Base-by-base conservation (phyloP, 2,888 invertebrate species). In the Argyresthia goedartella region DNA sequence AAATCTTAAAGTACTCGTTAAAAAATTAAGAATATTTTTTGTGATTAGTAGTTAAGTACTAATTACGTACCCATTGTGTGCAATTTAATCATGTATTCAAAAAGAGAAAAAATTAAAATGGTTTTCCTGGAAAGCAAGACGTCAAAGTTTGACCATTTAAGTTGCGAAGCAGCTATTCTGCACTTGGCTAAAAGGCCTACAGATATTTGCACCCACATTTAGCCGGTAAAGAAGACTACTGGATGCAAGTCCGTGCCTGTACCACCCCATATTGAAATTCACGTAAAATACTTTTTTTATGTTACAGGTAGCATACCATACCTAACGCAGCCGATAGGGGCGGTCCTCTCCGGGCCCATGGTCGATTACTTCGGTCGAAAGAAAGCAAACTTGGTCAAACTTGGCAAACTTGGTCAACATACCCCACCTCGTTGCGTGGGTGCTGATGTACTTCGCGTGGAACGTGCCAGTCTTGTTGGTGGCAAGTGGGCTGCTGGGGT, bases 281-380 rank as follows among this genome's bases (percentile, higher is more conserved):
- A 25, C 6, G 25, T 25, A 4, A 4, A 2, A 51, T 10, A 41
- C 55, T 55, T 54, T 4, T n/a, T 54, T 44, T 1, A 1, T 14
- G 6, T 76, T 72, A 16, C 73, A 89, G 89, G 88, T 3, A 89
- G 89, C 58, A 70, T 89, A 16, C 77, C 85, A 15, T 88, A 77
- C 59, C 66, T 89, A n/a, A 80, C 87, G 1, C 89, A 89, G 60
- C 90, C 89, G 0, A 60, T 88, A 4, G 89, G 89, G 0, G 89
- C 89, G 3, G 52, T 89, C 0, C 53, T 88, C 11, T 89, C 89
- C 0, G 89, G 89, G 0, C 82, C 87, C 2, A 64, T 88, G 33
- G 77, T 89, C 36, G 89, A 89, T 63, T 85, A 81, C 49, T 72
- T 88, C 14, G 90, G 89, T 0, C 66, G 89, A n/a, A 89, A 88